Conservation (phyloP, 1,140 invertebrate species). For the Drosophila bocqueti region DNA sequence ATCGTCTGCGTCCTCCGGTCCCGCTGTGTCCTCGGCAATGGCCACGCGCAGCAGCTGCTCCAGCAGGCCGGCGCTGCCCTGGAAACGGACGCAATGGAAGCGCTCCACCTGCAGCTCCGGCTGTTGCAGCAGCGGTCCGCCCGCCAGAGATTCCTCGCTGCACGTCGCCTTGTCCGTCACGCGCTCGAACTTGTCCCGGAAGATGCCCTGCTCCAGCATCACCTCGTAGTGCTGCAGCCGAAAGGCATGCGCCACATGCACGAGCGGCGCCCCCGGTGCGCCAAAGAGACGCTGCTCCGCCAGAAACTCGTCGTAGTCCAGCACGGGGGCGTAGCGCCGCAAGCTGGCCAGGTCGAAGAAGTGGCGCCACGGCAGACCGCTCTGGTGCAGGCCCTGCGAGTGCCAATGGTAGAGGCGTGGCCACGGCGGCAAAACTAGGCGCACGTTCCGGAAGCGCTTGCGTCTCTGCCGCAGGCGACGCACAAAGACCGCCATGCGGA, state of each 20-base stretch:
- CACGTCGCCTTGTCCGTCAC: constrained; percentile 81
- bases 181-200: constrained; percentile 93
- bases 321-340: constrained; percentile 92
- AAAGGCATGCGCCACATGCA: constrained; percentile 89
- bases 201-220: constrained; percentile 92
- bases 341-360: constrained; percentile 96
- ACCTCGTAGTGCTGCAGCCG: constrained; percentile 94
- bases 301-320: constrained; percentile 95
- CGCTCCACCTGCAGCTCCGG: constrained; percentile 85
- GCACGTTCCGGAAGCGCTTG: constrained; percentile 86
- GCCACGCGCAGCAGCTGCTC: constrained; percentile 85
- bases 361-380: constrained; percentile 88
- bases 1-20: constrained; percentile 37
- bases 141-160: constrained; percentile 58
- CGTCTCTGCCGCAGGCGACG: constrained; percentile 87
- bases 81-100: constrained; percentile 92
- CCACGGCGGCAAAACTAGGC: constrained; percentile 96
- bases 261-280: constrained; percentile 48
- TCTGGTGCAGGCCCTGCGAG: constrained; percentile 86
- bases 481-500: constrained; percentile 94
- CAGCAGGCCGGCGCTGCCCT: constrained; percentile 91
- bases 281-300: constrained; percentile 76
- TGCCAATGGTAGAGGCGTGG: constrained; percentile 95
- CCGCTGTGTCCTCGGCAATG: constrained; percentile 60
- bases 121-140: constrained; percentile 67